Conservation (phyloP, 1,140 invertebrate genomes). For the Drosophila baimaii region DNA sequence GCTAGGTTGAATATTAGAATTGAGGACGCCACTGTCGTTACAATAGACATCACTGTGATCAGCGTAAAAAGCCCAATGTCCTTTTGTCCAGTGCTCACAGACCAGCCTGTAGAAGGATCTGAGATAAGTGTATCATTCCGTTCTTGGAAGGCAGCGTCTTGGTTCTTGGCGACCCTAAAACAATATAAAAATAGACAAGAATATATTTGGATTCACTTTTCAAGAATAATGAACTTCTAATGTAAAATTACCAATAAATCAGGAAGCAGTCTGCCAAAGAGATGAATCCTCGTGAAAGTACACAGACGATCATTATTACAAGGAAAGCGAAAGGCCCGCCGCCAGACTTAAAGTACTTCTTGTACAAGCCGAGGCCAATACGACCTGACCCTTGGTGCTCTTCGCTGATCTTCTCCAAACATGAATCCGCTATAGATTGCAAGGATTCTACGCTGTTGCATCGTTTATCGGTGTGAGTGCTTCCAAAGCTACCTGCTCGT, state of each 20-base stretch:
- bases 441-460: slow-evolving; percentile 83
- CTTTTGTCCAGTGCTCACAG: slow-evolving; percentile 58
- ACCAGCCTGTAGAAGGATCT: slow-evolving; percentile 33
- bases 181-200: not conserved
- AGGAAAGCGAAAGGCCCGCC: slow-evolving; percentile 85
- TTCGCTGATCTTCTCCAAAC: slow-evolving; percentile 85
- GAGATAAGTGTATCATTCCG: slow-evolving; percentile 1
- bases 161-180: slow-evolving; percentile 85
- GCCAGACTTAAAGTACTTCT: slow-evolving; percentile 87
- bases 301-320: slow-evolving; percentile 78
- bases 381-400: slow-evolving; percentile 86
- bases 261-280: slow-evolving; percentile 89
- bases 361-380: slow-evolving; percentile 86
- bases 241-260: slow-evolving; percentile 85
- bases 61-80: slow-evolving; percentile 84
- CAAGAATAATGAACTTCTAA: not conserved
- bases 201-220: not conserved
- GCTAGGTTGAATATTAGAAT: slow-evolving; percentile 89
- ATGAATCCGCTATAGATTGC: slow-evolving; percentile 86
- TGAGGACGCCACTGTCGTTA: slow-evolving; percentile 86
- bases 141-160: not conserved
- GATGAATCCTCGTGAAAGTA: slow-evolving; percentile 86
- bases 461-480: slow-evolving; percentile 38
- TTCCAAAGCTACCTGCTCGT: slow-evolving; percentile 41
- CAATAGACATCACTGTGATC: slow-evolving; percentile 87